phyloP scores from a whole-genome alignment of 2,888 invertebrate species.

The Pegoplata infirma region DNA sequence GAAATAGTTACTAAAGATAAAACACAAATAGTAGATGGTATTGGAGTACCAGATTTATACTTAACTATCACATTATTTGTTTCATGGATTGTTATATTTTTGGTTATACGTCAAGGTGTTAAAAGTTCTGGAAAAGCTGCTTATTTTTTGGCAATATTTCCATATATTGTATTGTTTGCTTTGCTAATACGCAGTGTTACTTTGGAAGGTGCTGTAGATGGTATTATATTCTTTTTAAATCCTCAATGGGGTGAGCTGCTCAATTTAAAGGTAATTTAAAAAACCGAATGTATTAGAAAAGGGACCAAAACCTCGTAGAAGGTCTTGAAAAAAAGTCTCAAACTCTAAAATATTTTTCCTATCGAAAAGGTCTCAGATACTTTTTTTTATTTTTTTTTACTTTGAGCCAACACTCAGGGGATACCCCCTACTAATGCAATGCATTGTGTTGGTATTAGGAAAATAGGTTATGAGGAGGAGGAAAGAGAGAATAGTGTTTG shows the following conservation, averaged over 20 bases:
- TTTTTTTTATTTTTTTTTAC: too few relatives aligned
- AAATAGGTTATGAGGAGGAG: too few relatives aligned
- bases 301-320: too few relatives aligned
- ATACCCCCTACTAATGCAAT: too few relatives aligned
- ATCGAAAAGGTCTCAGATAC: too few relatives aligned
- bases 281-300: too few relatives aligned
- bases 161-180: slow-evolving; percentile 87
- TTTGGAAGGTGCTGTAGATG: slow-evolving; percentile 84
- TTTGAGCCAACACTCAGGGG: too few relatives aligned
- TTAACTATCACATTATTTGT: slow-evolving; percentile 83
- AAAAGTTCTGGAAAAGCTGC: slow-evolving; percentile 89
- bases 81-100: slow-evolving; percentile 85
- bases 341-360: too few relatives aligned
- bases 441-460: too few relatives aligned
- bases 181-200: slow-evolving; percentile 84
- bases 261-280: slow-evolving; percentile 61
- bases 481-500: too few relatives aligned
- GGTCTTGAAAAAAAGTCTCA: too few relatives aligned
- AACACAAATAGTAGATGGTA: slow-evolving; percentile 74
- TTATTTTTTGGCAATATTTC: slow-evolving; percentile 93
- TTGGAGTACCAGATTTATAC: slow-evolving; percentile 84
- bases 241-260: slow-evolving; percentile 84
- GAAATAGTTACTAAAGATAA: slow-evolving; percentile 80
- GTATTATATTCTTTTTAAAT: slow-evolving; percentile 87
- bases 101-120: slow-evolving; percentile 85